These are phyloP conservation scores for Xiphophorus maculatus DNA, from an alignment of 2,113 vertebrate species.

Conservation along the genomic window DNA sequence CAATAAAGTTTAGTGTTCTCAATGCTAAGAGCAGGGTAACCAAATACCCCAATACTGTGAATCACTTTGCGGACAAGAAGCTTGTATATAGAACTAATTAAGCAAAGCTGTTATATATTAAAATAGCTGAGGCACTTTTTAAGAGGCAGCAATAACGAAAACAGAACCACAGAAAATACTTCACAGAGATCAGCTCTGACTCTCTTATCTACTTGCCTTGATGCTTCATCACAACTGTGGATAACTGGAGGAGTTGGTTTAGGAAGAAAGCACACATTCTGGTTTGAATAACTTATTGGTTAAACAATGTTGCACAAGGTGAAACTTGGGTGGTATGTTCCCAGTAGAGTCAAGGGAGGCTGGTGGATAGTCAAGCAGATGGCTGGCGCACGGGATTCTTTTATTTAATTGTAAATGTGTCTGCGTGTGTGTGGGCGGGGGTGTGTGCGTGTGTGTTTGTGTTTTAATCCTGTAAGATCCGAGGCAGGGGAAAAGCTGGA, in stretches of 20 bases:
- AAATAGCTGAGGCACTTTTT: conserved; percentile 61
- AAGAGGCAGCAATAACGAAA: conserved; percentile 72
- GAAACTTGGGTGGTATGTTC: conserved; percentile 19
- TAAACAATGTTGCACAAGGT: conserved; percentile 42
- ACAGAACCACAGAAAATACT: conserved; percentile 55
- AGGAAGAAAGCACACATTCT: conserved; percentile 29
- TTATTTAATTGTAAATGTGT: conserved; percentile 66
- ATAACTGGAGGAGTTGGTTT: conserved; percentile 32
- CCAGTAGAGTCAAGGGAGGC: conserved; percentile 20
- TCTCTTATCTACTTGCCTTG: conserved; percentile 31
- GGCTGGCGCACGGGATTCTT: conserved; percentile 48
- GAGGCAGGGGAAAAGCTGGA: conserved; percentile 26
- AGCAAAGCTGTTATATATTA: conserved; percentile 78
- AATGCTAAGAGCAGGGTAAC: conserved; percentile 76
- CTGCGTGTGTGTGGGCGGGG: neutral
- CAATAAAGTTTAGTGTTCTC: conserved; percentile 81
- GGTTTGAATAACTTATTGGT: conserved; percentile 38
- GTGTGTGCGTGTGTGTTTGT: too few species aligned
- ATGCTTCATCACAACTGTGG: conserved; percentile 18
- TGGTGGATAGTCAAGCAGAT: conserved; percentile 49
- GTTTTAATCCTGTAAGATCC: conserved; percentile 39
- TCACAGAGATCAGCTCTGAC: conserved; percentile 38
- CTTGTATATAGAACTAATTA: conserved; percentile 77
- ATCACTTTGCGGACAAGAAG: conserved; percentile 67
- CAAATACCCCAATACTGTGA: conserved; percentile 64